Conservation (phyloP, 2,113 vertebrate genomes). For the Antechinus flavipes region DNA sequence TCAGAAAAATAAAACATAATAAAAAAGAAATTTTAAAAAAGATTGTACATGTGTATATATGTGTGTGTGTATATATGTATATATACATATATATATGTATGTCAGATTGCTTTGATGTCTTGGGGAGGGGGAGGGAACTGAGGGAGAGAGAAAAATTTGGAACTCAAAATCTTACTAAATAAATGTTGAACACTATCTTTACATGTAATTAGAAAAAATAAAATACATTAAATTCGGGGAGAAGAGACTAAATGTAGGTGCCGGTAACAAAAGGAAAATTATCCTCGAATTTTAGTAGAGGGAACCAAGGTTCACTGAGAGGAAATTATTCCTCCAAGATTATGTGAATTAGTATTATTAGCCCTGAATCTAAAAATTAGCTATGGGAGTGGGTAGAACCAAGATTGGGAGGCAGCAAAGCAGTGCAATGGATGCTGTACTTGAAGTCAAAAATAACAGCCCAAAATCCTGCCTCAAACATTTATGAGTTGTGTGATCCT, state of each 20-base stretch:
- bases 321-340: background rate
- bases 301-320: background rate
- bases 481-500: background rate
- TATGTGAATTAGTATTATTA: background rate
- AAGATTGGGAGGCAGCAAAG: background rate
- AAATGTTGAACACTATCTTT: too few relatives aligned
- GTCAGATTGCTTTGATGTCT: too few relatives aligned
- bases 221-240: too few relatives aligned
- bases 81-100: too few relatives aligned
- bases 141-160: too few relatives aligned
- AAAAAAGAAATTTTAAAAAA: too few relatives aligned
- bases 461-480: background rate
- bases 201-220: too few relatives aligned
- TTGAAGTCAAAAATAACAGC: background rate
- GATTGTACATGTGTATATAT: too few relatives aligned
- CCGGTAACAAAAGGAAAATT: background rate
- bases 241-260: background rate
- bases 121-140: too few relatives aligned
- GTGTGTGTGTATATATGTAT: too few relatives aligned
- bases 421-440: background rate
- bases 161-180: too few relatives aligned
- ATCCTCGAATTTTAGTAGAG: background rate
- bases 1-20: too few relatives aligned
- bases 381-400: background rate
- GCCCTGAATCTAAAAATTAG: background rate